Base-by-base conservation (phyloP, 2,888 invertebrate genomes). In the Monopis laevigella region DNA sequence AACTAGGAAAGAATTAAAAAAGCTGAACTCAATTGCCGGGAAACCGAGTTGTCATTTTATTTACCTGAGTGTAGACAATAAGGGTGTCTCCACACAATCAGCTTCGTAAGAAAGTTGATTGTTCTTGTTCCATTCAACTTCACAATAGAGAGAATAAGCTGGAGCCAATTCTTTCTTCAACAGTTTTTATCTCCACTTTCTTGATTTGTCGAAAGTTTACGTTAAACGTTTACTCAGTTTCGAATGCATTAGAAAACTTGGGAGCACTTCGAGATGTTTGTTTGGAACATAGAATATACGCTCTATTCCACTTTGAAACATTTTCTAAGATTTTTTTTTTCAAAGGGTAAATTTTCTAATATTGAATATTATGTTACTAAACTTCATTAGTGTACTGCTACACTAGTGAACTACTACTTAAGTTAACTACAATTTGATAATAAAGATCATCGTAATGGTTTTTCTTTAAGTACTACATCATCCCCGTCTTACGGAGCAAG, bases 81-180 rank as follows among this genome's bases (percentile, higher is more conserved):
- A 67, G 65, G 60, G 65, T 66, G 72, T 69, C 66, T 70, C 65
- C 70, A 65, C 68, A 70, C 71, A 74, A 74, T 72, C 75, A 70
- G 61, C 59, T 58, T 59, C 59, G 61, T 70, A 62, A 61, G 65
- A 65, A 68, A 73, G 58, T 75, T 71, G 72, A 74, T 73, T 75
- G 73, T 75, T 74, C 65, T 63, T 68, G 62, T 64, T 59, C 66
- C 62, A 70, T 73, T 75, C 72, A 69, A 69, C 66, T 71, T 67
- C 65, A 80, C 75, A 78, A 78, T 75, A 61, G 74, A 65, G 65
- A 70, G 71, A 77, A 80, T 77, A 74, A 74, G 67, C 66, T 72
- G 63, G 55, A 66, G 68, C 71, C 74, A 74, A 72, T 74, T 74
- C 70, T 68, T 70, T 64, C 60, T 62, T 58, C 58, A 60, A 56